These are phyloP conservation scores for Lontra canadensis DNA, from an alignment of 2,113 vertebrate genomes.

Conservation along the genomic window DNA sequence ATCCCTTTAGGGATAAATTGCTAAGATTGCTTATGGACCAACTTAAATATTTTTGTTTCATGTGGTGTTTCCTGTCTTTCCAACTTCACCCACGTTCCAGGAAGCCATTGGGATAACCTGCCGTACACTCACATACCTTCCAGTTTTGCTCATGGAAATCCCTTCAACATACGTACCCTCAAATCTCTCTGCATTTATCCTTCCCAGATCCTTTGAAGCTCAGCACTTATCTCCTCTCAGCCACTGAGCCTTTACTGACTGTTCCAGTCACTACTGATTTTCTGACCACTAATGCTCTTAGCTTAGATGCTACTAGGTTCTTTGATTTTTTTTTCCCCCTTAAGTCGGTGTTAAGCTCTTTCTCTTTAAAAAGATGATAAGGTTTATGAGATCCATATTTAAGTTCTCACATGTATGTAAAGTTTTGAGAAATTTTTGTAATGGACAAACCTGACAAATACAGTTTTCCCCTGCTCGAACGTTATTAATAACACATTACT, in stretches of 20 bases:
- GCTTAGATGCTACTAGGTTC: background rate
- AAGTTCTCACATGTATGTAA: background rate
- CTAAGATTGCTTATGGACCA: background rate
- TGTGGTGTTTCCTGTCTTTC: background rate
- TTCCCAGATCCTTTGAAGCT: background rate
- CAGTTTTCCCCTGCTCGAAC: background rate
- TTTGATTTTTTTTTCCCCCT: background rate
- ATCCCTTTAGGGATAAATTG: background rate
- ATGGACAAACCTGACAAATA: background rate
- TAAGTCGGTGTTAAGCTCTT: background rate
- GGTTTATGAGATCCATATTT: background rate
- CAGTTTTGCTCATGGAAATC: background rate
- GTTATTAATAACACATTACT: background rate
- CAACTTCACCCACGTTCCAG: background rate
- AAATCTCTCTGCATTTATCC: background rate
- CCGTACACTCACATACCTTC: background rate
- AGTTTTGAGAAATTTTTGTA: background rate
- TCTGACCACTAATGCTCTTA: background rate
- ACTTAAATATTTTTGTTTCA: background rate
- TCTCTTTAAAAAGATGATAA: conserved; percentile 23
- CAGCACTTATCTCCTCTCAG: background rate
- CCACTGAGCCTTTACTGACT: background rate
- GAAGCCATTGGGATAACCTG: background rate
- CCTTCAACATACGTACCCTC: background rate
- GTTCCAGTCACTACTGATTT: background rate